Conservation (phyloP, 1,140 invertebrate species). For the Diachasma alloeum region DNA sequence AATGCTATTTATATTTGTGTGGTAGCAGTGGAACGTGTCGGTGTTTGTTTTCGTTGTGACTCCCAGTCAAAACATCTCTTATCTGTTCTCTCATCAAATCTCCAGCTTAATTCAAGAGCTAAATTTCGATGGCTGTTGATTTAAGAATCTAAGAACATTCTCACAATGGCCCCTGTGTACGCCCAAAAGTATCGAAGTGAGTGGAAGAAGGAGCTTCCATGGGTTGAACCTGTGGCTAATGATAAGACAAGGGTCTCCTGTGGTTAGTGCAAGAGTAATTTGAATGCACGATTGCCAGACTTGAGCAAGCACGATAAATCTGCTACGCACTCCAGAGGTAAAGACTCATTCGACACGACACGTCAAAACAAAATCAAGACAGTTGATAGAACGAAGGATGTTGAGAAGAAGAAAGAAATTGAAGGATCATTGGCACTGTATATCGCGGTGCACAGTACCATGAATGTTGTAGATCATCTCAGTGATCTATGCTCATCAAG, state of each 20-base stretch:
- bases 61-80: no score
- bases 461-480: no score
- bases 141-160: no score
- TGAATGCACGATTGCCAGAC: background rate
- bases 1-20: no score
- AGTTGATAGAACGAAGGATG: background rate
- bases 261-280: background rate
- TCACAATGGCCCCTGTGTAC: no score
- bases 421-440: conserved; percentile 1
- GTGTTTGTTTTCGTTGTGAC: no score
- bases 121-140: no score
- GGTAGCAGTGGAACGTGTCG: no score
- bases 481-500: no score
- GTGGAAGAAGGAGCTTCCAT: background rate
- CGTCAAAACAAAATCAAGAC: background rate
- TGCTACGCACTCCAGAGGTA: background rate
- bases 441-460: background rate
- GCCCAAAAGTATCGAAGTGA: background rate
- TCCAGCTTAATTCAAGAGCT: no score
- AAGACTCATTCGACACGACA: background rate
- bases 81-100: no score
- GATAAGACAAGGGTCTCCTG: background rate
- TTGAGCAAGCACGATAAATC: conserved; percentile 1
- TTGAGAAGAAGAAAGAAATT: background rate
- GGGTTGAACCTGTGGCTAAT: background rate